Percentiles rank a stretch among this genome's conserved stretches.
These are phyloP conservation scores for Clavelina lepadiformis DNA, from an alignment of 23 tunicate species.

Conservation along the genomic window DNA sequence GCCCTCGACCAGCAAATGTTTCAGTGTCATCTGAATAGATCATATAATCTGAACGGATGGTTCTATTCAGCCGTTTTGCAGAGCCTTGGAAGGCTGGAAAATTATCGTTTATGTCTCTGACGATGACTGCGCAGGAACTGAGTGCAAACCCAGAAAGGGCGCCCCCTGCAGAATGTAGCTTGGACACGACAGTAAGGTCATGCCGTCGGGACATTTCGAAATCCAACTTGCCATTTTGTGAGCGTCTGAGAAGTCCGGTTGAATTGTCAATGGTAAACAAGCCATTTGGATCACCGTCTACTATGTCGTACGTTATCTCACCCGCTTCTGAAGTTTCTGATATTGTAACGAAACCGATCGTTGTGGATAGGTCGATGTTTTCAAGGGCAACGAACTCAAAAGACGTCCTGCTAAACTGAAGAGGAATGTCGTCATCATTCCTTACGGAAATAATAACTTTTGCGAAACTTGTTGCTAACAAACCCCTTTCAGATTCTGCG, in stretches of 20 bases:
- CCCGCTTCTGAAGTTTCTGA: neutral
- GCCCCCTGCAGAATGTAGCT: neutral
- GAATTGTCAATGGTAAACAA: constrained; percentile 14
- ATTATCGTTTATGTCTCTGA: constrained; percentile 66
- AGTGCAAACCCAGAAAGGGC: neutral
- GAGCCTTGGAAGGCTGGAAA: constrained; percentile 14
- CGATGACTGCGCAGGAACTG: constrained; percentile 5
- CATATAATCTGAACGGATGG: neutral
- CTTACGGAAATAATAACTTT: too few relatives aligned
- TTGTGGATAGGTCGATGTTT: neutral
- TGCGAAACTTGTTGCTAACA: too few relatives aligned
- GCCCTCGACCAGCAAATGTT: neutral
- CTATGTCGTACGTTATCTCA: constrained; percentile 18
- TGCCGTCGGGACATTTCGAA: constrained; percentile 3
- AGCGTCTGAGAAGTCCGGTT: constrained; percentile 19
- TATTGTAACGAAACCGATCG: constrained; percentile 1
- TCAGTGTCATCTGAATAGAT: constrained; percentile 4
- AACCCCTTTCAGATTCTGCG: too few relatives aligned
- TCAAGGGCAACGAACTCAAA: constrained; percentile 17
- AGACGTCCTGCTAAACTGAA: too few relatives aligned
- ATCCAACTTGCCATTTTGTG: neutral
- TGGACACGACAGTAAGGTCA: constrained; percentile 28
- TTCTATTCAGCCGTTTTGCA: neutral
- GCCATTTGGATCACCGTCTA: constrained; percentile 20
- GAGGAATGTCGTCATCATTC: too few relatives aligned